Base-by-base conservation (phyloP, 2,797 vertebrate genomes). In the Helostoma temminkii region DNA sequence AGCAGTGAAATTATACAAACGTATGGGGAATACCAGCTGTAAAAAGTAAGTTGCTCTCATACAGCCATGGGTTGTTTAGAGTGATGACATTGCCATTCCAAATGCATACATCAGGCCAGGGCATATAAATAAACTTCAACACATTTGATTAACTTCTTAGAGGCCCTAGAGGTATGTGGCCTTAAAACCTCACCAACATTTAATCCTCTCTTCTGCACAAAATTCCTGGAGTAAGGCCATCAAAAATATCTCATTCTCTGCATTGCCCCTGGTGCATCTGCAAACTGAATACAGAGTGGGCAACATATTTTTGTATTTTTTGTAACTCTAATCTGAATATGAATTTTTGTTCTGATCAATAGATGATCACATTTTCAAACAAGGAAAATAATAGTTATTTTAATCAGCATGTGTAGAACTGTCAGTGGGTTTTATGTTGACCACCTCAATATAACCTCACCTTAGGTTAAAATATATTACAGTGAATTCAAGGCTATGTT, bases 1-100 rank as follows among this genome's bases (percentile, higher is more conserved):
- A 75, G 74, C 49, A 90, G 84, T 59, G 34, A 83, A 90, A 91
- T 92, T 87, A 92, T 88, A 84, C 82, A 89, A 89, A 92, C 86
- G 71, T 88, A 87, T 82, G 61, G 69, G 84, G 86, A 83, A 87
- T 87, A 84, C 59, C 56, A 50, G 70, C 66, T 68, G 83, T 71
- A 69, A 81, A 87, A 87, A 82, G 49, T 82, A 74, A 88, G 76
- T 74, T 78, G 61, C 68, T 52, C 60, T 82, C 66, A 53, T 81
- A 74, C 65, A 67, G 87, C 85, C 78, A 76, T 25, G 65, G 84
- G 84, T 80, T 91, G 81, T 92, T 89, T 88, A 74, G 83, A 80
- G 74, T 76, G 80, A 74, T 50, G 6, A 41, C 67, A 78, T 89
- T 90, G 71, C 81, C 83, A 90, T 88, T 92, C 81, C 19, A 32